Conservation (phyloP, 2,888 invertebrate genomes). For the Galerucella nymphaeae region DNA sequence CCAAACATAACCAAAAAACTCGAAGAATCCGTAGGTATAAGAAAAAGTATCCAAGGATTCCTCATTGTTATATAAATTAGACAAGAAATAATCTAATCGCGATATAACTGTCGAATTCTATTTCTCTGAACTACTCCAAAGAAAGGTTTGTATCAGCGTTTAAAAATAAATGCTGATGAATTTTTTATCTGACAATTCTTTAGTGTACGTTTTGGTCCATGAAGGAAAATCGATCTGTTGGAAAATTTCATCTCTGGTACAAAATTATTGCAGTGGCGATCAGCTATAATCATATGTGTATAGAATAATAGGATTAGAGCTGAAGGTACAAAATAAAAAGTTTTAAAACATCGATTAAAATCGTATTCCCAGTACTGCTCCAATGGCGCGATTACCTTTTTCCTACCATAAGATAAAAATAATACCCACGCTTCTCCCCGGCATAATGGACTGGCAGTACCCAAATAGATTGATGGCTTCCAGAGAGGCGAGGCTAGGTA, state of each 20-base stretch:
- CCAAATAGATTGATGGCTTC: no score
- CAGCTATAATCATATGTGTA: neutral
- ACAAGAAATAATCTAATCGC: neutral
- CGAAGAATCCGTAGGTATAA: no score
- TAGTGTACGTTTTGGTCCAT: neutral
- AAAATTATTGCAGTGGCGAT: neutral
- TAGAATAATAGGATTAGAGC: no score
- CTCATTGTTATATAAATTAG: neutral
- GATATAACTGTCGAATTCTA: neutral
- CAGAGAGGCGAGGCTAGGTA: no score
- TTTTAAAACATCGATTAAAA: no score
- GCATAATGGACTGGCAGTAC: no score
- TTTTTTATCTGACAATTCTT: slow-evolving; percentile 15
- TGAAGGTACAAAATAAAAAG: no score
- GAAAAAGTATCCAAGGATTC: neutral
- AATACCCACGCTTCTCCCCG: no score
- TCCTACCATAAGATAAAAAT: no score
- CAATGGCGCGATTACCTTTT: no score
- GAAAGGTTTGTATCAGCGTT: slow-evolving; percentile 12
- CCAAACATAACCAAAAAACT: neutral
- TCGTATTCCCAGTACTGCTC: no score
- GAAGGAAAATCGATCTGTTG: slow-evolving; percentile 4
- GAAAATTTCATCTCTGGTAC: neutral
- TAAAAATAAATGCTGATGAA: slow-evolving; percentile 20
- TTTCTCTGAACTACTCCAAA: neutral